These are phyloP conservation scores for Cryptocephalus moraei DNA, from an alignment of 2,888 invertebrate species.

Conservation along the genomic window DNA sequence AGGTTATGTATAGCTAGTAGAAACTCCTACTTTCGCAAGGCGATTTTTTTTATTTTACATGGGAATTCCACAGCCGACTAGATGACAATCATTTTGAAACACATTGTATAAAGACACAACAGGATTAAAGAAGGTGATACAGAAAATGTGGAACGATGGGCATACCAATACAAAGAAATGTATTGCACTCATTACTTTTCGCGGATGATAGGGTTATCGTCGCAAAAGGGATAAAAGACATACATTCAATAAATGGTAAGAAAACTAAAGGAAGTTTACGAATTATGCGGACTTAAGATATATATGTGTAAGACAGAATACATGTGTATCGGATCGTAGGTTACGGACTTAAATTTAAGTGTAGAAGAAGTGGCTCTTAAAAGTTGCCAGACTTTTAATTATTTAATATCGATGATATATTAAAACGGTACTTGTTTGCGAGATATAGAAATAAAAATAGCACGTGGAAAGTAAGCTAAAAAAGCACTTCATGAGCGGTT, in stretches of 20 bases:
- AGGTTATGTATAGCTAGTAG: too few species aligned
- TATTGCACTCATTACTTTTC: not conserved
- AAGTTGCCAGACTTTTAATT: not conserved
- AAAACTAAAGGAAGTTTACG: too few species aligned
- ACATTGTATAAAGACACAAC: too few species aligned
- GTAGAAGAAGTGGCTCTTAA: not conserved
- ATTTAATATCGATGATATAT: not conserved
- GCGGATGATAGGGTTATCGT: too few species aligned
- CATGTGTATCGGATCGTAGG: not conserved
- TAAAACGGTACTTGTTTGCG: not conserved
- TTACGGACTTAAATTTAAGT: not conserved
- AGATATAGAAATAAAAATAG: not conserved
- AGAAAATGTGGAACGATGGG: too few species aligned
- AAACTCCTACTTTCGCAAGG: too few species aligned
- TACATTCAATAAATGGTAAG: not conserved
- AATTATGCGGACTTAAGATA: too few species aligned
- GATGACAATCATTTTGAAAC: too few species aligned
- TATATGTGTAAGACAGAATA: not conserved
- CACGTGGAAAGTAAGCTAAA: not conserved
- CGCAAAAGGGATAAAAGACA: not conserved
- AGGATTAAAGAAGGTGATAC: not conserved
- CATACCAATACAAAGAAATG: not conserved
- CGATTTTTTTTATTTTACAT: too few species aligned
- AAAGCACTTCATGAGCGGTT: not conserved
- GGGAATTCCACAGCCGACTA: too few species aligned